Evolutionary conservation across 2,888 invertebrate genomes (phyloP).

Genomic region (Itoplectis maculator): DNA sequence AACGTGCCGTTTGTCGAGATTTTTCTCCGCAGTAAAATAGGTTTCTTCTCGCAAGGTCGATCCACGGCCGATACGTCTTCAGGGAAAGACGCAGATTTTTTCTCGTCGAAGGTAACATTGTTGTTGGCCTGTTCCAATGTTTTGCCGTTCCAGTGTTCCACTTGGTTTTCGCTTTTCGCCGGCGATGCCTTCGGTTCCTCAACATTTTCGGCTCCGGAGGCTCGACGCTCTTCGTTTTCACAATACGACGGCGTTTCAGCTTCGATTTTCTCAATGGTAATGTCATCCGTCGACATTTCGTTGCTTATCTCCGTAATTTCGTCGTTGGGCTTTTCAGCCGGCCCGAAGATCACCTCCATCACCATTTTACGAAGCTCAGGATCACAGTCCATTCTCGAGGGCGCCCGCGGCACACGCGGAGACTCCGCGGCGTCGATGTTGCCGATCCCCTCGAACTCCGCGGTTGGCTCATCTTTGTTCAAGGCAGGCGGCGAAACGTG

Average conservation of each 20-base stretch:
- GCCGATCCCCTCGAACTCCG: conserved; percentile 29
- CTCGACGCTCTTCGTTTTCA: not conserved
- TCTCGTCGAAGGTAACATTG: conserved; percentile 91
- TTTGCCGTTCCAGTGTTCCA: not conserved
- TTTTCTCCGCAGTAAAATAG: not conserved
- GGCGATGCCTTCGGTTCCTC: not conserved
- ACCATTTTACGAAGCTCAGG: conserved; percentile 81
- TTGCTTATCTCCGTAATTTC: conserved; percentile 1
- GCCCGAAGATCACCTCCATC: conserved; percentile 84
- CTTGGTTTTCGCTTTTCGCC: not conserved
- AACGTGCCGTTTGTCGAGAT: not conserved
- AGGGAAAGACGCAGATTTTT: conserved; percentile 76
- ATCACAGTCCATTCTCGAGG: conserved; percentile 70
- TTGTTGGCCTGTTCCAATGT: conserved; percentile 83
- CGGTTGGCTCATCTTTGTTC: conserved; percentile 24
- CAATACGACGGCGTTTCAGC: not conserved
- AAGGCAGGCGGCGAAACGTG: conserved; percentile 59
- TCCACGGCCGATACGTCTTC: conserved; percentile 44
- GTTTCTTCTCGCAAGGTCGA: not conserved
- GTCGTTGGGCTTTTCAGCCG: conserved; percentile 41
- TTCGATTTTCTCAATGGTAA: conserved; percentile 85
- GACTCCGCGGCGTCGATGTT: conserved; percentile 24
- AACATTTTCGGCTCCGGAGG: conserved; percentile 85
- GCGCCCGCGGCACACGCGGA: conserved; percentile 23
- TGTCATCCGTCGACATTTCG: conserved; percentile 75